phyloP scores from a whole-genome alignment of 2,888 invertebrate species.

The Elysia crispata region DNA sequence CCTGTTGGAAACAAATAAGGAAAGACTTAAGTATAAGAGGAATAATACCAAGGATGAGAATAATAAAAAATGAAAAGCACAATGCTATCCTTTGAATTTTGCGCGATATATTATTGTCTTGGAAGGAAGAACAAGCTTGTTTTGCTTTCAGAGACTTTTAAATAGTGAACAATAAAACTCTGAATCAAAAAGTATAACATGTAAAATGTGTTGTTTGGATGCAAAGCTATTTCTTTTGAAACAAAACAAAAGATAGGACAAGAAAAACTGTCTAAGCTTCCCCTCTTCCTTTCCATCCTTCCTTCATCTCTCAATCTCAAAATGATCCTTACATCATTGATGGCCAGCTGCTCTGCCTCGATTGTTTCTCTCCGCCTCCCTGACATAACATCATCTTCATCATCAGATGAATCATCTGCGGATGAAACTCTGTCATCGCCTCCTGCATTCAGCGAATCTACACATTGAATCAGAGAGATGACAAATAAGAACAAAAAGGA shows the following conservation, averaged over 20 bases:
- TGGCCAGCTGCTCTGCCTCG: conserved; percentile 35
- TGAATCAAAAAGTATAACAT: no score
- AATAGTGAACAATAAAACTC: no score
- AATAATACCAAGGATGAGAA: no score
- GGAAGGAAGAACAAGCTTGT: no score
- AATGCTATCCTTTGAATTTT: no score
- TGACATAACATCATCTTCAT: conserved; percentile 56
- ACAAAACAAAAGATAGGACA: neutral
- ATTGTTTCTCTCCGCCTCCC: conserved; percentile 51
- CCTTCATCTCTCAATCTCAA: neutral
- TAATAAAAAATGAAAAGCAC: no score
- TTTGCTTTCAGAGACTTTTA: no score
- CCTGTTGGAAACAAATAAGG: no score
- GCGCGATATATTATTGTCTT: no score
- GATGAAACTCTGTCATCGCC: conserved; percentile 59
- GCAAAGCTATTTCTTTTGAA: no score
- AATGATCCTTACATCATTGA: conserved; percentile 49
- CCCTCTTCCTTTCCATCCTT: neutral
- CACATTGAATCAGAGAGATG: neutral
- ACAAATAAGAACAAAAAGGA: neutral
- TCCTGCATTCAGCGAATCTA: conserved; percentile 50
- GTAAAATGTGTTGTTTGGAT: no score
- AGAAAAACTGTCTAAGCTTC: neutral
- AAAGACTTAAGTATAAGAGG: no score
- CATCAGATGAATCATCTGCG: conserved; percentile 65